These are phyloP conservation scores for Phylloscopus trochilus DNA, from an alignment of 2,113 vertebrate species.

Conservation along the genomic window DNA sequence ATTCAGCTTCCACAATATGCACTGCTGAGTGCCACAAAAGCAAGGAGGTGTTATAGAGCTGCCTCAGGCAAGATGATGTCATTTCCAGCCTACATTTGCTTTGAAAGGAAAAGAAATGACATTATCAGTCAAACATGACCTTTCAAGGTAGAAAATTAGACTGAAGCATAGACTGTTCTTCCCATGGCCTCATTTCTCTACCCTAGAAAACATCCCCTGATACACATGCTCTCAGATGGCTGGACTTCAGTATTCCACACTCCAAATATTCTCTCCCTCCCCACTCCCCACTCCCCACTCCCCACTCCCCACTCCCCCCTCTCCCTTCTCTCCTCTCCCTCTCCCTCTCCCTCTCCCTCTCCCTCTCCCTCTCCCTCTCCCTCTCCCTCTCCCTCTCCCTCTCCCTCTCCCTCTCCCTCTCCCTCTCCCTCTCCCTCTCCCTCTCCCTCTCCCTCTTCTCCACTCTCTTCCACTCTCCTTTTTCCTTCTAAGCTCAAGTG, in stretches of 20 bases:
- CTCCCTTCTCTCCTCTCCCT: rapidly evolving
- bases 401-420: rapidly evolving
- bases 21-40: neutral
- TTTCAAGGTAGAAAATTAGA: neutral
- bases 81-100: neutral
- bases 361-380: rapidly evolving
- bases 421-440: neutral
- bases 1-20: neutral
- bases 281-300: no score
- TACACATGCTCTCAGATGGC: neutral
- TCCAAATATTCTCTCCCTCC: neutral
- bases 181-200: neutral
- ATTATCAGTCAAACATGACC: neutral
- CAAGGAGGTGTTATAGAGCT: neutral
- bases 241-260: neutral
- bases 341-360: neutral
- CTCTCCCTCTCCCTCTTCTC: no score
- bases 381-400: neutral
- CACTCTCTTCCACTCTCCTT: no score
- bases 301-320: neutral
- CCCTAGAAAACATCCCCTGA: neutral
- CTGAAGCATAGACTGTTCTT: neutral
- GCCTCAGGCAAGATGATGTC: neutral
- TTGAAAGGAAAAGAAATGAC: neutral
- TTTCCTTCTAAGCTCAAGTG: neutral